Evolutionary conservation across 2,888 invertebrate species (phyloP).

Genomic region (Leptopterna dolabrata): DNA sequence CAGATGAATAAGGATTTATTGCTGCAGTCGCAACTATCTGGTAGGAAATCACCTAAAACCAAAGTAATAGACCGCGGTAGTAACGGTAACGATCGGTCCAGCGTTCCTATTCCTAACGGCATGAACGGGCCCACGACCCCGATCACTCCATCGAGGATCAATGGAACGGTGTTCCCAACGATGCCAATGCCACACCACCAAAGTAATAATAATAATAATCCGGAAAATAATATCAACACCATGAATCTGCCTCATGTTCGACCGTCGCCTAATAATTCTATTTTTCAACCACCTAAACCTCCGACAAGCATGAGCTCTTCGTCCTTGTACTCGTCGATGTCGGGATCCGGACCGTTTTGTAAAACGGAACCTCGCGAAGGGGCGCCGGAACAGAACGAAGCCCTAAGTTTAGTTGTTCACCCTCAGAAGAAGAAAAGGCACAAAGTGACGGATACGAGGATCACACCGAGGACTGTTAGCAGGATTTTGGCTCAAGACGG

Average conservation of each 20-base stretch:
- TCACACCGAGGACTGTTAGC: slow-evolving; percentile 90
- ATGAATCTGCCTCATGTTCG: slow-evolving; percentile 74
- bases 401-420: slow-evolving; percentile 88
- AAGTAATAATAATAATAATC: slow-evolving; percentile 63
- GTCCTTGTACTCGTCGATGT: slow-evolving; percentile 73
- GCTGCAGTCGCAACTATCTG: slow-evolving; percentile 83
- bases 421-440: slow-evolving; percentile 96
- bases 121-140: slow-evolving; percentile 57
- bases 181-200: slow-evolving; percentile 67
- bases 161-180: slow-evolving; percentile 66
- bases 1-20: slow-evolving; percentile 87
- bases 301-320: slow-evolving; percentile 71
- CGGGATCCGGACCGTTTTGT: slow-evolving; percentile 71
- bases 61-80: slow-evolving; percentile 76
- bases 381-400: slow-evolving; percentile 90
- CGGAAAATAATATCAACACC: slow-evolving; percentile 72
- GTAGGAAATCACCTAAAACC: slow-evolving; percentile 85
- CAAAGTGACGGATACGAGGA: slow-evolving; percentile 93
- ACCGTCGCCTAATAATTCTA: slow-evolving; percentile 76
- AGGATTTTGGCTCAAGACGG: slow-evolving; percentile 86
- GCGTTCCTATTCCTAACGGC: slow-evolving; percentile 56
- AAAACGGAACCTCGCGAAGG: slow-evolving; percentile 70
- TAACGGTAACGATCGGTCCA: slow-evolving; percentile 60
- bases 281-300: slow-evolving; percentile 88
- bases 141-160: slow-evolving; percentile 70